These are phyloP conservation scores for Chionodraco myersi DNA, from an alignment of 2,113 vertebrate species.

Conservation along the genomic window DNA sequence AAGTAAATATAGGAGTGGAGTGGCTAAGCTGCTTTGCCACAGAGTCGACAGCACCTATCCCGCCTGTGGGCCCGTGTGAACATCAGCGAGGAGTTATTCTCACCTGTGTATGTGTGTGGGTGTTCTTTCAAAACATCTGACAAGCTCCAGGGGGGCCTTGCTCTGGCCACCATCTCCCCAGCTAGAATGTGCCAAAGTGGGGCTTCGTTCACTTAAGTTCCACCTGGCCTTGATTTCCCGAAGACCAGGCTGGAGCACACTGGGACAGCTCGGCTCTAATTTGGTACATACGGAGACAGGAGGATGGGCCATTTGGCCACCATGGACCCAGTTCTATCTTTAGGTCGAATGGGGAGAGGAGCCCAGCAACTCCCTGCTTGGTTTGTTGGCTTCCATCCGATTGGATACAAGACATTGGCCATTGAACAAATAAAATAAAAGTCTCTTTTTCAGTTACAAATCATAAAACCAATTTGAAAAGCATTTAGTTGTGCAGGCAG, in stretches of 20 bases:
- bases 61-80: conserved; percentile 44
- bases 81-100: conserved; percentile 57
- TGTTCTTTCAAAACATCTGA: conserved; percentile 35
- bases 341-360: conserved; percentile 43
- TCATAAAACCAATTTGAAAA: too few relatives aligned
- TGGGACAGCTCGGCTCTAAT: conserved; percentile 75
- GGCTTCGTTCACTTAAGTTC: conserved; percentile 79
- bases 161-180: conserved; percentile 64
- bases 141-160: conserved; percentile 54
- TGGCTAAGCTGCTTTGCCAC: conserved; percentile 57
- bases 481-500: background rate
- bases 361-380: conserved; percentile 28
- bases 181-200: conserved; percentile 76
- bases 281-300: conserved; percentile 66
- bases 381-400: background rate
- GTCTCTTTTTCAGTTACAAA: background rate
- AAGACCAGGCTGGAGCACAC: conserved; percentile 74
- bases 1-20: conserved; percentile 75
- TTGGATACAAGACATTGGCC: background rate
- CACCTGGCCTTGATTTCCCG: conserved; percentile 81
- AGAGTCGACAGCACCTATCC: conserved; percentile 64
- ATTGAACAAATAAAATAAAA: background rate
- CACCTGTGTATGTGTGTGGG: conserved; percentile 45
- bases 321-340: conserved; percentile 48
- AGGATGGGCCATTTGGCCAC: conserved; percentile 75